A percentile compares a stretch with the other conserved stretches of the same genome.
Evolutionary conservation across 2,797 vertebrate genomes (phyloP).

Genomic region (Oreortyx pictus): DNA sequence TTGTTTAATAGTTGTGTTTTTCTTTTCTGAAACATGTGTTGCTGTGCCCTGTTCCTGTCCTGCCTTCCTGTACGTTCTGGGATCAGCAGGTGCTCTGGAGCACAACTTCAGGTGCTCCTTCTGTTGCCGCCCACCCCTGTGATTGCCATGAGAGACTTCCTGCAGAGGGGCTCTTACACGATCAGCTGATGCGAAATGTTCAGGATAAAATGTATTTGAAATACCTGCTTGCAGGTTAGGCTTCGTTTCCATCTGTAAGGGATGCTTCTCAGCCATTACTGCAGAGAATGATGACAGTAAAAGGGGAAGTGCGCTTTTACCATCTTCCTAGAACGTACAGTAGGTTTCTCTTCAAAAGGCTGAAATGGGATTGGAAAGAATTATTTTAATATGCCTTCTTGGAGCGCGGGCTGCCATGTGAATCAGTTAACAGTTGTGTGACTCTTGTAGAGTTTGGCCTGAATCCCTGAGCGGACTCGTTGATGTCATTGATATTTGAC

Average conservation of each 20-base stretch:
- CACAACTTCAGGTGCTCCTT: neutral
- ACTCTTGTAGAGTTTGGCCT: neutral
- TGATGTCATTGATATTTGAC: neutral
- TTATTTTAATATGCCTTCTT: neutral
- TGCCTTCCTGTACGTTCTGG: neutral
- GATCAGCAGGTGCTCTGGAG: neutral
- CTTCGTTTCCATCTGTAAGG: neutral
- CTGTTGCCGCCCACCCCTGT: neutral
- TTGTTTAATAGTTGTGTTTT: neutral
- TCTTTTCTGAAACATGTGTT: neutral
- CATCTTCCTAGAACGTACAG: neutral
- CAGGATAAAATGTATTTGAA: neutral
- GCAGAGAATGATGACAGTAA: neutral
- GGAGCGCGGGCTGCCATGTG: neutral
- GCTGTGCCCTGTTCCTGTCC: neutral
- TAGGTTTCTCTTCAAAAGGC: neutral
- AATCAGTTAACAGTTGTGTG: neutral
- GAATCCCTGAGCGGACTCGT: neutral
- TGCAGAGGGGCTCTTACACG: neutral
- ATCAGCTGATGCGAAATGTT: neutral
- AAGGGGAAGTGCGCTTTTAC: neutral
- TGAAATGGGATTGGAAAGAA: neutral
- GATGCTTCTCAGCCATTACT: neutral
- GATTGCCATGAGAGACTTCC: neutral
- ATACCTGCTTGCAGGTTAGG: neutral